phyloP scores from a whole-genome alignment of 1,140 invertebrate species.

The Metaphire vulgaris region DNA sequence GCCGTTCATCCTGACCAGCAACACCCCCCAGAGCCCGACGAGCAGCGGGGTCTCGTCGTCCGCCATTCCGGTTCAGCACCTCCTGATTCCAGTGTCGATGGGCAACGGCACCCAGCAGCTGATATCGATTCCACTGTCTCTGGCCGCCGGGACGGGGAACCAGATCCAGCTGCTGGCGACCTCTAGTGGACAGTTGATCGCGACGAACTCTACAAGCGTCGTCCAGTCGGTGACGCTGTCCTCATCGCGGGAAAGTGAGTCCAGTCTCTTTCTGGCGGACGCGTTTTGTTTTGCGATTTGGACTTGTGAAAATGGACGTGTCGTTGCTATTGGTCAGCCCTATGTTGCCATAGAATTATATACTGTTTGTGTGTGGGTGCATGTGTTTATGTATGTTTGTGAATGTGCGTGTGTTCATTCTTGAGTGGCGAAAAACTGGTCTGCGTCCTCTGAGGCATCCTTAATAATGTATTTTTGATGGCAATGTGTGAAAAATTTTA shows the following conservation, averaged over 20 bases:
- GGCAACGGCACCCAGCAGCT: conserved; percentile 88
- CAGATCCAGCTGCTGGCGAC: conserved; percentile 53
- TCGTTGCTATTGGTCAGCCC: not conserved
- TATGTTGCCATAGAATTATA: not conserved
- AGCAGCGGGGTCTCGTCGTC: conserved; percentile 49
- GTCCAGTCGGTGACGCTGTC: conserved; percentile 60
- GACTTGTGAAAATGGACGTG: too few relatives aligned
- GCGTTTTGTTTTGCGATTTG: too few relatives aligned
- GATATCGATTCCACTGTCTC: conserved; percentile 70
- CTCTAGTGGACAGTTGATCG: conserved; percentile 67
- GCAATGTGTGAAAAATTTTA: too few relatives aligned
- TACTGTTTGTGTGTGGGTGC: not conserved
- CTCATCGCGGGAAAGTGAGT: conserved; percentile 13
- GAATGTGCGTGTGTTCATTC: too few relatives aligned
- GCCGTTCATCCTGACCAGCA: not conserved
- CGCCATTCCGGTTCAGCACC: conserved; percentile 76
- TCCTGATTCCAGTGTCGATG: conserved; percentile 71
- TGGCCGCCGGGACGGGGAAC: conserved; percentile 55
- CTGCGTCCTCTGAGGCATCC: too few relatives aligned
- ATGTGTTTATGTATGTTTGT: not conserved
- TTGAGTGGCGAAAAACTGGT: too few relatives aligned
- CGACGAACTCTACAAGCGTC: conserved; percentile 74
- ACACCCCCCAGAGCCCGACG: conserved; percentile 77
- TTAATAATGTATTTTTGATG: too few relatives aligned
- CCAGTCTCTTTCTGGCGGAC: too few relatives aligned